These are phyloP conservation scores for Pterophyllum scalare DNA, from an alignment of 2,113 vertebrate genomes.

Conservation along the genomic window DNA sequence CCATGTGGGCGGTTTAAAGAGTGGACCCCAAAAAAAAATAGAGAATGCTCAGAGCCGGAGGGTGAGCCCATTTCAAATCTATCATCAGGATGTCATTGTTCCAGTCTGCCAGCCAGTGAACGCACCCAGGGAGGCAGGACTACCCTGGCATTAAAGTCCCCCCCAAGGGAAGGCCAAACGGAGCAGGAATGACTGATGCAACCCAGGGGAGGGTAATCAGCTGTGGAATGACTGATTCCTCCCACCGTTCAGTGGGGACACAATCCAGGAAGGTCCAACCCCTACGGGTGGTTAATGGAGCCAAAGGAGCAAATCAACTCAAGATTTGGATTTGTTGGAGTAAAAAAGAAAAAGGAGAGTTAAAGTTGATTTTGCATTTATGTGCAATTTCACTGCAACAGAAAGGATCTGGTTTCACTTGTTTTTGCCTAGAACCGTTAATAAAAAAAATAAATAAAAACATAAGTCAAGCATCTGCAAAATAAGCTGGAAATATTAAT, in stretches of 20 bases:
- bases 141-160: constrained; percentile 64
- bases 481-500: constrained; percentile 7
- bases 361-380: neutral
- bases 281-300: constrained; percentile 15
- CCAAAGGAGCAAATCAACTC: constrained; percentile 11
- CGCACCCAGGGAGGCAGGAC: constrained; percentile 54
- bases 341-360: neutral
- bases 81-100: constrained; percentile 70
- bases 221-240: constrained; percentile 65
- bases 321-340: neutral
- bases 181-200: constrained; percentile 70
- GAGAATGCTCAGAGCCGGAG: constrained; percentile 39
- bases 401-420: neutral
- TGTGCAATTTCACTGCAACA: neutral
- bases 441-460: neutral
- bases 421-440: neutral
- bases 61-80: constrained; percentile 60
- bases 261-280: constrained; percentile 24
- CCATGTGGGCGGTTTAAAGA: constrained; percentile 1
- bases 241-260: constrained; percentile 5
- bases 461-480: neutral
- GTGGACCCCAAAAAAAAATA: constrained; percentile 8
- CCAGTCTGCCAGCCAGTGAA: constrained; percentile 52
- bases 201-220: constrained; percentile 67
- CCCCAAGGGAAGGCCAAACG: constrained; percentile 65